A percentile compares a stretch with the other conserved stretches of the same genome.
Conservation (phyloP, 2,888 invertebrate genomes). For the Luperina testacea region DNA sequence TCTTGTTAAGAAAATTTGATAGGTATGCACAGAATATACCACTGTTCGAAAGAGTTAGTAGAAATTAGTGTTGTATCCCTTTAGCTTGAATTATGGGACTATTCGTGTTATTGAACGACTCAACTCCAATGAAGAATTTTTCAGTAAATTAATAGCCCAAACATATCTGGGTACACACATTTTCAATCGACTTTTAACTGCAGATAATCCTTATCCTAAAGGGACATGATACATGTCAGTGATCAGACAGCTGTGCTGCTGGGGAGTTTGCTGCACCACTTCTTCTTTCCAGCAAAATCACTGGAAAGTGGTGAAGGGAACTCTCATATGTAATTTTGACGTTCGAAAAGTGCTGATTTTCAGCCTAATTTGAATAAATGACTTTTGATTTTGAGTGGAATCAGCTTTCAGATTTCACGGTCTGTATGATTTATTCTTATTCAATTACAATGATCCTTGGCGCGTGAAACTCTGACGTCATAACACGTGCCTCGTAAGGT, state of each 20-base stretch:
- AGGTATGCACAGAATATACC: too few species aligned
- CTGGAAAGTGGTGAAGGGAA: background rate
- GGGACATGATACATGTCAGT: too few species aligned
- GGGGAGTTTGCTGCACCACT: background rate
- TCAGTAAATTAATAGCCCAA: background rate
- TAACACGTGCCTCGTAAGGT: background rate
- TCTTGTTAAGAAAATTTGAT: background rate
- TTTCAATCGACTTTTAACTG: too few species aligned
- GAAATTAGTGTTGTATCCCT: background rate
- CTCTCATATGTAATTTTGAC: background rate
- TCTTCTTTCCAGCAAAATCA: background rate
- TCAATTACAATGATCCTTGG: constrained; percentile 10
- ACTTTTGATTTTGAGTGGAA: background rate
- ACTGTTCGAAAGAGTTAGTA: too few species aligned
- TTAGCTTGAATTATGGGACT: background rate
- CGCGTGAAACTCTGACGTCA: constrained; percentile 17
- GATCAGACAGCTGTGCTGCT: background rate
- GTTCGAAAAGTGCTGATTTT: background rate
- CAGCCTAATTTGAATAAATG: background rate
- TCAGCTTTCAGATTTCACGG: background rate
- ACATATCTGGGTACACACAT: background rate
- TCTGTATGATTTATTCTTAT: constrained; percentile 7
- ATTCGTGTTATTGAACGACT: background rate
- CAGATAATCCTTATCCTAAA: background rate
- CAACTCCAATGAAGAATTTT: background rate